Conservation (phyloP, 1,140 invertebrate genomes). For the Lanistes nyassanus region DNA sequence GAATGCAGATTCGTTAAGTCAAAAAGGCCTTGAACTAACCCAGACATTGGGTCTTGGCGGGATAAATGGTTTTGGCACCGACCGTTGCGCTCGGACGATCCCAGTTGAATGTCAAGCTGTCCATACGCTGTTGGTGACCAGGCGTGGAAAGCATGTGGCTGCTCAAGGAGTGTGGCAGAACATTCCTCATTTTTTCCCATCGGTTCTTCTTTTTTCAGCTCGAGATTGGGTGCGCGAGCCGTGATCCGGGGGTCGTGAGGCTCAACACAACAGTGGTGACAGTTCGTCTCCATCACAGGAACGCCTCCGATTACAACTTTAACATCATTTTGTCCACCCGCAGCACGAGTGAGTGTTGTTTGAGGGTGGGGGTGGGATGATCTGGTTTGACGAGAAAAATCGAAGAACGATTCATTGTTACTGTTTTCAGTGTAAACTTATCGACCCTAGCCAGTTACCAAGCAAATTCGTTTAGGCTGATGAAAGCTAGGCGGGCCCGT, state of each 20-base stretch:
- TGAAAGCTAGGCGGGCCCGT: too few species aligned
- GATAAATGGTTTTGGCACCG: neutral
- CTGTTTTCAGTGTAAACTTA: too few species aligned
- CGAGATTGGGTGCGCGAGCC: constrained; percentile 21
- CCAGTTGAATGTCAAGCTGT: neutral
- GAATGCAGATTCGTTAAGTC: too few species aligned
- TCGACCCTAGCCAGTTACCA: too few species aligned
- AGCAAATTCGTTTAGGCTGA: too few species aligned
- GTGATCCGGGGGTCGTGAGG: constrained; percentile 27
- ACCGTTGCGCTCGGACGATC: neutral
- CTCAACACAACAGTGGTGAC: constrained; percentile 27
- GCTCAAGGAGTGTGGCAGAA: too few species aligned
- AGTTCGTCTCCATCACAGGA: constrained; percentile 28
- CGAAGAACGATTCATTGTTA: too few species aligned
- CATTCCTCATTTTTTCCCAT: neutral
- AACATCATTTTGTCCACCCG: constrained; percentile 26
- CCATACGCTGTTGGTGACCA: too few species aligned
- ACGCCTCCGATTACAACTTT: constrained; percentile 32
- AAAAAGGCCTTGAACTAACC: neutral
- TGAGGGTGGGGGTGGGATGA: too few species aligned
- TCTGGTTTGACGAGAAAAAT: too few species aligned
- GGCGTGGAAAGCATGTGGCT: too few species aligned
- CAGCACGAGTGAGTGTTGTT: constrained; percentile 18
- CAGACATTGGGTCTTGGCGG: neutral
- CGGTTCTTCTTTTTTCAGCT: constrained; percentile 18